Base-by-base conservation (phyloP, 2,888 invertebrate species). In the Theristus sp. region DNA sequence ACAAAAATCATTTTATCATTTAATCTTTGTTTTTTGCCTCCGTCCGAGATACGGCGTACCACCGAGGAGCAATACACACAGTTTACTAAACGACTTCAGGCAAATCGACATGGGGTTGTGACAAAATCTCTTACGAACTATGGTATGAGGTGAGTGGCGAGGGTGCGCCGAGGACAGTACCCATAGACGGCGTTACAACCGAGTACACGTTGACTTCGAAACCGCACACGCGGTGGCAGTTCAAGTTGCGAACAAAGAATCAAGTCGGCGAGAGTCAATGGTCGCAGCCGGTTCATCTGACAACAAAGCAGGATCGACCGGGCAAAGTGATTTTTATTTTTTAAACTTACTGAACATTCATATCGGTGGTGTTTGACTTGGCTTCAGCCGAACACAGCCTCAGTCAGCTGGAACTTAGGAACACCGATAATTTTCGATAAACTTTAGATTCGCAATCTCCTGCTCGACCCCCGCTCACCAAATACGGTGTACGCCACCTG, bases 51-150 rank as follows among this genome's bases (percentile, higher is more conserved):
- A n/a, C n/a, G n/a, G n/a, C n/a, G n/a, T n/a, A n/a, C n/a, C n/a
- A n/a, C n/a, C n/a, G n/a, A n/a, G n/a, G n/a, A n/a, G n/a, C n/a
- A n/a, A n/a, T n/a, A n/a, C n/a, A n/a, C n/a, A n/a, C n/a, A n/a
- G n/a, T n/a, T n/a, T n/a, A n/a, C n/a, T n/a, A n/a, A n/a, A n/a
- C n/a, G n/a, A 66, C 24, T 64, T 62, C 25, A 66, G 70, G 66
- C 46, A 70, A 65, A 67, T 70, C 66, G 68, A 71, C 65, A 58
- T 75, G 66, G 71, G 68, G 61, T 66, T 77, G 66, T 59, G 73
- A 72, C 58, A 68, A 72, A 27, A 64, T 73, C 60, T 69, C 64
- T 59, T 66, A 70, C 56, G 73, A 73, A 60, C 69, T 72, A 60
- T 69, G 69, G 61, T 71, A 72, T 61, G 63, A 68, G 27, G 31